Base-by-base conservation (phyloP, 2,888 invertebrate genomes). In the Coecobrya sp. region DNA sequence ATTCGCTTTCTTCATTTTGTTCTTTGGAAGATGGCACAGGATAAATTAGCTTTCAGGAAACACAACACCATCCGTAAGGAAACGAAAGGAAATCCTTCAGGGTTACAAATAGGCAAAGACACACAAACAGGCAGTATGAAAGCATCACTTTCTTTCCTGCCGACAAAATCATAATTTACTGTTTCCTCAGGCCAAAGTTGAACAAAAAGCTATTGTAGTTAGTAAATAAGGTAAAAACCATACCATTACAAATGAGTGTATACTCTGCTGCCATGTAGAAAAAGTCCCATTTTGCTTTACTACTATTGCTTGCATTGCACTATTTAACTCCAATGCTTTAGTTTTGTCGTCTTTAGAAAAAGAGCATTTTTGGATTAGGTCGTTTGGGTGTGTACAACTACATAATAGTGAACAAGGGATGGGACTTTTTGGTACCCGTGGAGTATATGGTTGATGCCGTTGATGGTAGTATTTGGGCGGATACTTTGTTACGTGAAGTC, bases 21-120 rank as follows among this genome's bases (percentile, higher is more conserved):
- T 45, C 62, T 70, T 82, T 22, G 19, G 84, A 49, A 27, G 73
- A 86, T 73, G 86, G 70, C 79, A 86, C 70, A 91, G 91, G 91
- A 91, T 91, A 91, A 91, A 91, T 91, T 91, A 91, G 86, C 91
- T 91, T 91, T 91, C 91, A 91, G 91, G 91, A 91, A 91, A 91
- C 82, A 86, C 86, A 91, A 86, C 91, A 86, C 91, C 91, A 86
- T 91, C 82, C 86, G 81, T 59, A 55, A 86, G 81, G 62, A 86
- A 81, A 86, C 22, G 79, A 59, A 76, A 73, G 91, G 91, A 91
- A 86, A 91, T 86, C 91, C 86, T 91, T 91, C 91, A 91, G 86
- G 91, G 86, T 86, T 91, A 86, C 86, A 91, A 91, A 91, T 86
- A 86, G 70, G 70, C 70, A 86, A 79, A 68, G 81, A 79, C 86